phyloP scores from a whole-genome alignment of 2,797 vertebrate species.

The Catharus ustulatus region DNA sequence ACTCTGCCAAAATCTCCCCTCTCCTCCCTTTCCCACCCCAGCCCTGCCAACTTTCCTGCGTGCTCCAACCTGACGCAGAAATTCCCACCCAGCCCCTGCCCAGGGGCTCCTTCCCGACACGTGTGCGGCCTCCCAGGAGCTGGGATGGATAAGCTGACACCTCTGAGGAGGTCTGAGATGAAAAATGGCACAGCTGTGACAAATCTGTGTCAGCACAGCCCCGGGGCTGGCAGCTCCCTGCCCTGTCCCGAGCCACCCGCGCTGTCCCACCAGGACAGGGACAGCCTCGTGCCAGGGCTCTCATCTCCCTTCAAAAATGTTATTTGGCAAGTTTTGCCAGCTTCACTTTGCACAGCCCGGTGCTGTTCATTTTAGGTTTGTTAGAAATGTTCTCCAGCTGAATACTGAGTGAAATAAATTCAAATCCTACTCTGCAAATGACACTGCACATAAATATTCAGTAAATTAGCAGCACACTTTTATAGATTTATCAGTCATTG shows the following conservation, averaged over 20 bases:
- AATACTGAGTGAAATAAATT: conserved; percentile 88
- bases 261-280: rapidly evolving
- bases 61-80: not conserved
- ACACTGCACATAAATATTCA: conserved; percentile 99
- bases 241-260: not conserved
- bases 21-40: rapidly evolving
- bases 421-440: conserved; percentile 88
- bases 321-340: conserved; percentile 68
- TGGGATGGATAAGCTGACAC: not conserved
- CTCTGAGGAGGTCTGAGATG: conserved; percentile 30
- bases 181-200: not conserved
- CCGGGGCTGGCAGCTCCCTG: not conserved
- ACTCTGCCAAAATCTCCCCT: not conserved
- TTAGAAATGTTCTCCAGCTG: conserved; percentile 84
- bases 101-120: not conserved
- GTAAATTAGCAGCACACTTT: conserved; percentile 97
- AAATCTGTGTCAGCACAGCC: not conserved
- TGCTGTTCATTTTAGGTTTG: conserved; percentile 73
- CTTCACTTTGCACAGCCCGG: conserved; percentile 51
- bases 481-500: conserved; percentile 99
- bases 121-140: not conserved
- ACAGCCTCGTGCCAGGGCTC: not conserved
- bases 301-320: not conserved
- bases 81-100: not conserved
- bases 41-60: rapidly evolving